Percentiles rank a stretch among this genome's conserved stretches.
Conservation (phyloP, 1,140 invertebrate genomes). For the Atta cephalotes region DNA sequence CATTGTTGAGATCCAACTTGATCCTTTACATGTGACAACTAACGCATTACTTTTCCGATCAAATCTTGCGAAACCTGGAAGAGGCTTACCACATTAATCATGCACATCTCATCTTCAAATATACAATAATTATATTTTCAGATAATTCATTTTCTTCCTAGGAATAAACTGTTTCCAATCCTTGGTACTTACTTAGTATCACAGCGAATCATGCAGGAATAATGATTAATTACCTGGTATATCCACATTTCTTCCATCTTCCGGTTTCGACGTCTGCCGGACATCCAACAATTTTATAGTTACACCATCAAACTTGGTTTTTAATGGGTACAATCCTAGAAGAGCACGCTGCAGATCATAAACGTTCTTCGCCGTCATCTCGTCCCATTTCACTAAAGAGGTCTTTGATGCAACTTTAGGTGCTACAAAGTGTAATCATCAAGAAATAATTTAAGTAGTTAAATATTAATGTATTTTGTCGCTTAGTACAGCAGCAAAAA, state of each 20-base stretch:
- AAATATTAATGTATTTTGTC: conserved; percentile 15
- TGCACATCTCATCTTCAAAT: conserved; percentile 38
- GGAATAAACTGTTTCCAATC: conserved; percentile 49
- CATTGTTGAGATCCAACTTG: conserved; percentile 87
- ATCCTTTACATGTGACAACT: conserved; percentile 87
- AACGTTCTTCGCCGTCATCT: conserved; percentile 88
- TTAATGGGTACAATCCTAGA: conserved; percentile 88
- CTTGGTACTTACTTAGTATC: conserved; percentile 42
- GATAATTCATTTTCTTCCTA: conserved; percentile 51
- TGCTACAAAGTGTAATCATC: conserved; percentile 87
- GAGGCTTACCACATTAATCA: conserved; percentile 37
- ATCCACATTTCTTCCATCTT: conserved; percentile 55
- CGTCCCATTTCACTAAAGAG: conserved; percentile 88
- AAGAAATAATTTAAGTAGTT: conserved; percentile 40
- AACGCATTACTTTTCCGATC: conserved; percentile 85
- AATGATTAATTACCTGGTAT: conserved; percentile 73
- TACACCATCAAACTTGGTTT: conserved; percentile 87
- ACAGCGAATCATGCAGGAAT: conserved; percentile 36
- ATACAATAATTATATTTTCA: conserved; percentile 39
- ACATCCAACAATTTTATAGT: conserved; percentile 89
- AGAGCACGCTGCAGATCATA: conserved; percentile 90
- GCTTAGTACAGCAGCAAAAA: conserved; percentile 30
- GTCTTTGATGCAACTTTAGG: conserved; percentile 89
- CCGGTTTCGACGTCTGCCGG: conserved; percentile 75
- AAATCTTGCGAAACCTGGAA: conserved; percentile 86